Percentiles rank a stretch among this genome's conserved stretches.
Evolutionary conservation across 2,888 invertebrate species (phyloP).

Genomic region (Deroplatys truncata): DNA sequence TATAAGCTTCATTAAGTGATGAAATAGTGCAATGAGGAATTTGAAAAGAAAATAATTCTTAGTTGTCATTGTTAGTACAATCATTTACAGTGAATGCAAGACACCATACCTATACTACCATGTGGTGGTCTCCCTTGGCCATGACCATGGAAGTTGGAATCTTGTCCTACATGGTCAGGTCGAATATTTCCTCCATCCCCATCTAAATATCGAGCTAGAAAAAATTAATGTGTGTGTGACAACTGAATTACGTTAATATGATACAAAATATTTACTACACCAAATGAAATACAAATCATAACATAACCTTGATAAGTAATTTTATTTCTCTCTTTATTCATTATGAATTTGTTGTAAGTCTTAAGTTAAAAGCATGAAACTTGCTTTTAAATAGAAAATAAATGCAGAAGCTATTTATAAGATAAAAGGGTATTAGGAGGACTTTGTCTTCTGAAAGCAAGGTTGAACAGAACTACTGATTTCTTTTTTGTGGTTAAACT

Average conservation of each 20-base stretch:
- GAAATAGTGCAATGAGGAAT: background rate
- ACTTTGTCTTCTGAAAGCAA: too few relatives aligned
- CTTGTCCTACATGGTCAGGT: conserved; percentile 49
- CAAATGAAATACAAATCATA: too few relatives aligned
- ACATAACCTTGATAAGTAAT: too few relatives aligned
- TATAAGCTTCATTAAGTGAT: background rate
- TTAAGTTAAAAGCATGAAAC: too few relatives aligned
- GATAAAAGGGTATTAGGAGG: too few relatives aligned
- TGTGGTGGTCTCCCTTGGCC: conserved; percentile 33
- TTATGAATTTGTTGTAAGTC: too few relatives aligned
- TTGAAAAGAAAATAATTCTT: background rate
- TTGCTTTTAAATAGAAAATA: too few relatives aligned
- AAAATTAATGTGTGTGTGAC: conserved; percentile 1
- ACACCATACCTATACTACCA: conserved; percentile 9
- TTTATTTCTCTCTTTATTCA: too few relatives aligned
- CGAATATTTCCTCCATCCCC: conserved; percentile 40
- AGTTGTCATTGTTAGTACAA: background rate
- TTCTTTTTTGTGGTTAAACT: too few relatives aligned
- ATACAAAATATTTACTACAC: too few relatives aligned
- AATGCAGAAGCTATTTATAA: too few relatives aligned
- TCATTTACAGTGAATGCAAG: background rate
- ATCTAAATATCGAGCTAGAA: conserved; percentile 44
- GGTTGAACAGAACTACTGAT: too few relatives aligned
- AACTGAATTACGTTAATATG: background rate
- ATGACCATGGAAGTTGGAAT: conserved; percentile 43